Base-by-base conservation (phyloP, 2,888 invertebrate genomes). In the Leptothorax acervorum region DNA sequence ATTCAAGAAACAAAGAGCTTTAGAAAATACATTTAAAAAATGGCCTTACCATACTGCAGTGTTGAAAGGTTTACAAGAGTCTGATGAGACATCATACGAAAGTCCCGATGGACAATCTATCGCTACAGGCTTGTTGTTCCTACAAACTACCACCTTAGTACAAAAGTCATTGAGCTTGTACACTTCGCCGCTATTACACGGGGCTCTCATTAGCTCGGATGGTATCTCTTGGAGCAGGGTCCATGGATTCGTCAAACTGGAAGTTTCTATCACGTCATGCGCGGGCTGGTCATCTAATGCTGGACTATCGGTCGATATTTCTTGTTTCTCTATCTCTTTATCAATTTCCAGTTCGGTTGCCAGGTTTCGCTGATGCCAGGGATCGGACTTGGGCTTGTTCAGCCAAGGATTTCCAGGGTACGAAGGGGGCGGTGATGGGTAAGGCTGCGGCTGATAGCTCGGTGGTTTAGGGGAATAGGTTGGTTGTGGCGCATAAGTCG, bases 141-240 rank as follows among this genome's bases (percentile, higher is more conserved):
- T 91, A 48, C 94, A 94, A 12, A 93, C 92, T 3, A 94, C 90
- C 6, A 94, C 94, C 63, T 87, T 92, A 35, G 92, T 91, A 82
- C 94, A 94, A 39, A 90, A 73, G 0, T 94, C 92, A 75, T 91
- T 92, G 55, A 94, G 89, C 68, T 91, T 92, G 68, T 93, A 92
- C 3, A 94, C 70, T n/a, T 91, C 91, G 8, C 93, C 93, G 53
- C 92, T 90, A 35, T 90, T 87, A 75, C 94, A 94, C 0, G 93
- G 93, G 2, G 85, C 86, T 8, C 87, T 90, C 11, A 84, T 89
- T 71, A 93, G 81, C 28, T 92, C 92, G 2, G 90, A 88, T 1
- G 94, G 93, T 18, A 93, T 85, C 9, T 87, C 87, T n/a, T 93
- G 92, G 57, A 90, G 57, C 18, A 90, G 28, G 8, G 88, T 91